Conservation (phyloP, 2,113 vertebrate species). For the Bombycilla garrulus region DNA sequence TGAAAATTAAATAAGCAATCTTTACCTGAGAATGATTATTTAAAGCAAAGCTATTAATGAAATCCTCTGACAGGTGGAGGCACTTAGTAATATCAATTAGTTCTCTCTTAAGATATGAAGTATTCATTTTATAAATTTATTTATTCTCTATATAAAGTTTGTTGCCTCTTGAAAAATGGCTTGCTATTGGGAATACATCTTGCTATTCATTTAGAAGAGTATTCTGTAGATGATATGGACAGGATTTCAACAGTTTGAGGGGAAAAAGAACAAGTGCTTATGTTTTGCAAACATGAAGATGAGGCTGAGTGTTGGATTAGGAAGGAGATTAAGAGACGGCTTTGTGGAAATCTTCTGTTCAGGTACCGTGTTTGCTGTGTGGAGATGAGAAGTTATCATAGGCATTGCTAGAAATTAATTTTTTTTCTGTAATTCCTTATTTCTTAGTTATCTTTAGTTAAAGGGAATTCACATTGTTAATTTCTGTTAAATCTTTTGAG, state of each 20-base stretch:
- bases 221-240: not conserved
- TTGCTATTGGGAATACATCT: conserved; percentile 2
- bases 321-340: conserved; percentile 50
- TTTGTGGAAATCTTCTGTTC: conserved; percentile 42
- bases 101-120: conserved; percentile 67
- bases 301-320: conserved; percentile 58
- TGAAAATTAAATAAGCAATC: conserved; percentile 9
- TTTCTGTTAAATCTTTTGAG: not conserved
- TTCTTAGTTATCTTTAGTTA: not conserved
- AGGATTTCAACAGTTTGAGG: not conserved
- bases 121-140: conserved; percentile 73
- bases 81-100: conserved; percentile 65
- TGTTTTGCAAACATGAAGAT: conserved; percentile 58
- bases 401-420: not conserved
- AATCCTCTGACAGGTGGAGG: conserved; percentile 64
- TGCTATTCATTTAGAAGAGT: conserved; percentile 16
- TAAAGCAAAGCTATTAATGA: conserved; percentile 43
- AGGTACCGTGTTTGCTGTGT: not conserved
- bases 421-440: not conserved
- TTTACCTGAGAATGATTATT: conserved; percentile 52
- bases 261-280: conserved; percentile 8
- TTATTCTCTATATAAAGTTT: conserved; percentile 75
- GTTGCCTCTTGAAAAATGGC: conserved; percentile 49
- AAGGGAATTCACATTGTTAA: not conserved
- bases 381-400: not conserved